Percentiles rank a stretch among this genome's conserved stretches.
Evolutionary conservation across 2,888 invertebrate species (phyloP).

Genomic region (Scrobipalpa atriplicella): DNA sequence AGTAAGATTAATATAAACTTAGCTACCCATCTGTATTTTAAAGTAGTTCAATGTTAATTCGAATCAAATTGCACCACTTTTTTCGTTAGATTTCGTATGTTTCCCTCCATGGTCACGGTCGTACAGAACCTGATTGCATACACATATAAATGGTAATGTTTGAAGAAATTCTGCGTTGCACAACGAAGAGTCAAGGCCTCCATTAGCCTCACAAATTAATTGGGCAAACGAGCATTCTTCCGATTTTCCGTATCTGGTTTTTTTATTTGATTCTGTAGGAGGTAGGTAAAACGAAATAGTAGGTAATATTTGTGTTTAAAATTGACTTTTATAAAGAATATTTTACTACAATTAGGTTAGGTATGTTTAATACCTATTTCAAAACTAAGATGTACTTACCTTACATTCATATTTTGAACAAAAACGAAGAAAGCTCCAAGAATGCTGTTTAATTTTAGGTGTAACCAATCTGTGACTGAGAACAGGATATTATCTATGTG

Average conservation of each 20-base stretch:
- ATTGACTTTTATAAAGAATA: too few relatives aligned
- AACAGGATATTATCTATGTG: too few relatives aligned
- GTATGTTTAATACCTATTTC: too few relatives aligned
- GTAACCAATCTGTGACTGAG: too few relatives aligned
- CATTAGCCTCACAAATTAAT: conserved; percentile 10
- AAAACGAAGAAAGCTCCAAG: too few relatives aligned
- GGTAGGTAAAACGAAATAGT: neutral
- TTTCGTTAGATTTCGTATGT: conserved; percentile 10
- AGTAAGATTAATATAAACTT: too few relatives aligned
- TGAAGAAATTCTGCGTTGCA: conserved; percentile 17
- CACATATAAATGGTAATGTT: conserved; percentile 15
- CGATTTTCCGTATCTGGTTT: conserved; percentile 18
- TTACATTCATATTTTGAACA: too few relatives aligned
- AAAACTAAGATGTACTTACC: too few relatives aligned
- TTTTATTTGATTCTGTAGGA: neutral
- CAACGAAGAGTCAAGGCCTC: conserved; percentile 12
- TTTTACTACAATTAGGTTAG: too few relatives aligned
- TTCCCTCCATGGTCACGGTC: conserved; percentile 16
- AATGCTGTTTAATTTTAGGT: too few relatives aligned
- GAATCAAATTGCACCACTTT: neutral
- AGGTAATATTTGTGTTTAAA: too few relatives aligned
- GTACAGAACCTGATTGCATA: conserved; percentile 13
- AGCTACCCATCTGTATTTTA: neutral
- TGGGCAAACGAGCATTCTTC: conserved; percentile 18
- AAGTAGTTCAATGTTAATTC: neutral